Evolutionary conservation across 2,113 vertebrate species (phyloP).

Genomic region (Elephantulus edwardii): DNA sequence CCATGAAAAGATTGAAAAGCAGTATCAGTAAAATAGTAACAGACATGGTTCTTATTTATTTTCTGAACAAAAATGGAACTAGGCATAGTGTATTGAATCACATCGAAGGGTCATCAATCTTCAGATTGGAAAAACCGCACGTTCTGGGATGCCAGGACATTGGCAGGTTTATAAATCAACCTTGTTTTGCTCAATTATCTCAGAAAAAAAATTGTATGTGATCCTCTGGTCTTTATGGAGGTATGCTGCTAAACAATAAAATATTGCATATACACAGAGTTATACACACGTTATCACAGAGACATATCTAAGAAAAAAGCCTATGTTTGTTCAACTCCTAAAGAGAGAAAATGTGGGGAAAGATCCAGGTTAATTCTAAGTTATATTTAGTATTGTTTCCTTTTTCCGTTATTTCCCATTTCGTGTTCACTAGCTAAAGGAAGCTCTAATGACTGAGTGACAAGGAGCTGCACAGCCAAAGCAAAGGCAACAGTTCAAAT

Average conservation of each 20-base stretch:
- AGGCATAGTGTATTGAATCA: slow-evolving; percentile 40
- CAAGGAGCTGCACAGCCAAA: too few relatives aligned
- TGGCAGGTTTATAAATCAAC: slow-evolving; percentile 64
- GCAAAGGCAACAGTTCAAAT: too few relatives aligned
- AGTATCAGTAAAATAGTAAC: slow-evolving; percentile 23
- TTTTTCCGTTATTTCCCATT: not conserved
- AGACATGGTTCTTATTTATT: slow-evolving; percentile 13
- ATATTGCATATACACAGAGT: not conserved
- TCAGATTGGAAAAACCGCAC: slow-evolving; percentile 44
- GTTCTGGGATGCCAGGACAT: slow-evolving; percentile 28
- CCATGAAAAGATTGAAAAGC: slow-evolving; percentile 55
- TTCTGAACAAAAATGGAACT: slow-evolving; percentile 54
- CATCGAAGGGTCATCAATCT: slow-evolving; percentile 55
- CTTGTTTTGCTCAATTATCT: slow-evolving; percentile 58
- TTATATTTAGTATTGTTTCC: not conserved
- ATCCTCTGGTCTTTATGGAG: not conserved
- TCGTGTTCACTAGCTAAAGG: not conserved
- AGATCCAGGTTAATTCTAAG: not conserved
- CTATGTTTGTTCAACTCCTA: not conserved
- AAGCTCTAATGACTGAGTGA: too few relatives aligned
- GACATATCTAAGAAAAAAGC: too few relatives aligned
- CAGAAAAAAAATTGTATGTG: slow-evolving; percentile 56
- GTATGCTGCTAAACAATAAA: slow-evolving; percentile 35
- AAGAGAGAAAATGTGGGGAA: slow-evolving; percentile 33
- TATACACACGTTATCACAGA: too few relatives aligned